These are phyloP conservation scores for Tetragonisca angustula DNA, from an alignment of 2,888 invertebrate genomes.

Conservation along the genomic window DNA sequence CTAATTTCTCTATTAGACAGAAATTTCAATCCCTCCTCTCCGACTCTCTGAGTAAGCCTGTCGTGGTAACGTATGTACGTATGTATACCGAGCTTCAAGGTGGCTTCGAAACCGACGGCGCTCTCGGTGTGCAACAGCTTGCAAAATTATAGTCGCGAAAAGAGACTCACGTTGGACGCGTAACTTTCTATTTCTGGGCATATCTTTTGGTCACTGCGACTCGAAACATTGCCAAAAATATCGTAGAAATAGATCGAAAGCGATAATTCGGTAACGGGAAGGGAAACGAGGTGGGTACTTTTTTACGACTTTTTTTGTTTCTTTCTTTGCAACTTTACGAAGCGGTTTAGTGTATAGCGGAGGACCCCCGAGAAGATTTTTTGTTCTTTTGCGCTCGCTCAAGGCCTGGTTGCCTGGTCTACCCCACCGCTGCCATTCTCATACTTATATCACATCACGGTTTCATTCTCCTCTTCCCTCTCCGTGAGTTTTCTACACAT, in stretches of 20 bases:
- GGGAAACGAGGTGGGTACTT: not conserved
- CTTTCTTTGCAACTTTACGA: conserved; percentile 34
- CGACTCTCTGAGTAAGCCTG: too few relatives aligned
- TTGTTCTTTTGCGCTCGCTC: conserved; percentile 67
- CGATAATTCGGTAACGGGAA: not conserved
- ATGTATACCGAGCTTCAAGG: not conserved
- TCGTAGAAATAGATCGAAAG: not conserved
- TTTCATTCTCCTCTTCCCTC: conserved; percentile 59
- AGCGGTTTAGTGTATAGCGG: conserved; percentile 39
- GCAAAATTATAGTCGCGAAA: too few relatives aligned
- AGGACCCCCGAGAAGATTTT: conserved; percentile 44
- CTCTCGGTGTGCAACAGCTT: too few relatives aligned
- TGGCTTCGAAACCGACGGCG: not conserved
- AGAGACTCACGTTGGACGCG: not conserved
- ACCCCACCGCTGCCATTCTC: conserved; percentile 61
- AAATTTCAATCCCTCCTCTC: too few relatives aligned
- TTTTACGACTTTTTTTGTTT: conserved; percentile 15
- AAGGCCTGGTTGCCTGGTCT: conserved; percentile 64
- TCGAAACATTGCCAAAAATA: not conserved
- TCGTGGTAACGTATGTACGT: too few relatives aligned
- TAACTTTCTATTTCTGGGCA: not conserved
- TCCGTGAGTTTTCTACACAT: conserved; percentile 38
- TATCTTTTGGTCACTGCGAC: not conserved
- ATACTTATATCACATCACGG: conserved; percentile 69
- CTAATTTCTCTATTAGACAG: too few relatives aligned